A percentile compares a stretch with the other conserved stretches of the same genome.
Conservation (phyloP, 2,888 invertebrate genomes). For the Synanthedon tipuliformis region DNA sequence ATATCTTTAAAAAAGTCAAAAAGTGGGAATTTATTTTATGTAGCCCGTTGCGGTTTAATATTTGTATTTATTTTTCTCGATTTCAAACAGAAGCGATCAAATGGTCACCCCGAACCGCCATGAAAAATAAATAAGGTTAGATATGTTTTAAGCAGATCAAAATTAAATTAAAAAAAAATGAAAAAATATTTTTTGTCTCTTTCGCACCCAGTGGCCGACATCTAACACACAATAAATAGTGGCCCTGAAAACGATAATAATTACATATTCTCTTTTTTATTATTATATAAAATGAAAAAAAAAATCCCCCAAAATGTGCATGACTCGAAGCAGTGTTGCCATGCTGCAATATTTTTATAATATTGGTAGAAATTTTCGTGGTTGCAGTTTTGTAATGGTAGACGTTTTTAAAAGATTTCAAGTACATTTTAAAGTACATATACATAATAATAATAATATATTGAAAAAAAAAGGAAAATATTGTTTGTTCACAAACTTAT, state of each 20-base stretch:
- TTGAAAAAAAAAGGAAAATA: too few species aligned
- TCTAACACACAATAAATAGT: not conserved
- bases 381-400: too few species aligned
- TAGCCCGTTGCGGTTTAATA: too few species aligned
- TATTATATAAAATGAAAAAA: conserved; percentile 20
- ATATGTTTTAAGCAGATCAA: conserved; percentile 40
- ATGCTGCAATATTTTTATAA: conserved; percentile 3
- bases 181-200: not conserved
- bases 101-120: conserved; percentile 35
- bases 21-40: too few species aligned
- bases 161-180: conserved; percentile 7
- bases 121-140: conserved; percentile 49
- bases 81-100: conserved; percentile 25
- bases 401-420: too few species aligned
- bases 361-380: not conserved
- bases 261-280: not conserved
- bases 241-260: too few species aligned
- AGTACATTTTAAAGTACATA: too few species aligned
- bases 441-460: too few species aligned
- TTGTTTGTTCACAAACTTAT: too few species aligned
- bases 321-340: conserved; percentile 20
- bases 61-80: not conserved
- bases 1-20: too few species aligned
- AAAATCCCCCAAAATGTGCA: conserved; percentile 16
- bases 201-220: not conserved